A percentile compares a stretch with the other conserved stretches of the same genome.
These are phyloP conservation scores for Euzetes globulus DNA, from an alignment of 2,888 invertebrate species.

Conservation along the genomic window DNA sequence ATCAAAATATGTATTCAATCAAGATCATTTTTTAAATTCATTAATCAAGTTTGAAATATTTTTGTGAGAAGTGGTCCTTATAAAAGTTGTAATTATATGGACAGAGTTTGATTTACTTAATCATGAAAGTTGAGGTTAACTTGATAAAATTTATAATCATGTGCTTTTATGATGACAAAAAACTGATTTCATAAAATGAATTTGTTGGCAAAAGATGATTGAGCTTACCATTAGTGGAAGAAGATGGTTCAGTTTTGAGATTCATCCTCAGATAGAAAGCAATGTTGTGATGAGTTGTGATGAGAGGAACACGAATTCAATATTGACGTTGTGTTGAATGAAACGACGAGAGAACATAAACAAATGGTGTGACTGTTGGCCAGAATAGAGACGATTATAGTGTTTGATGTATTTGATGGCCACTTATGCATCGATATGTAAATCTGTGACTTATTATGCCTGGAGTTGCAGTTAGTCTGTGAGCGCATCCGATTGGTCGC, in stretches of 20 bases:
- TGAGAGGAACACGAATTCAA: too few relatives aligned
- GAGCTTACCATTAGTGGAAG: neutral
- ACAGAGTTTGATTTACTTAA: too few relatives aligned
- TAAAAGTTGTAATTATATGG: too few relatives aligned
- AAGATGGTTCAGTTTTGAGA: neutral
- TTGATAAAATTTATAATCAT: too few relatives aligned
- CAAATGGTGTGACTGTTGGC: neutral
- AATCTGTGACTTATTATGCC: constrained; percentile 29
- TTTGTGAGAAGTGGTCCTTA: too few relatives aligned
- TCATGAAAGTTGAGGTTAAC: too few relatives aligned
- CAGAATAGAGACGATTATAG: neutral
- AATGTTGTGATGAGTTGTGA: neutral
- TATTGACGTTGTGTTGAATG: neutral
- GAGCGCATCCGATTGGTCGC: constrained; percentile 19
- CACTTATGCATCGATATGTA: constrained; percentile 28
- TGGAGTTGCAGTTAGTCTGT: neutral
- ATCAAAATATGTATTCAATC: too few relatives aligned
- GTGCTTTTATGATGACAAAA: too few relatives aligned
- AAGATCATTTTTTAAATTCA: too few relatives aligned
- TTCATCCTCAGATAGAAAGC: neutral
- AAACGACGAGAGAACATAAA: constrained; percentile 1
- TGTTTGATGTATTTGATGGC: constrained; percentile 28
- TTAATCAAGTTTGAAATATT: too few relatives aligned
- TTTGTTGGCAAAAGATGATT: too few relatives aligned
- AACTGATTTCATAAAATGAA: too few relatives aligned